A percentile compares a stretch with the other conserved stretches of the same genome.
phyloP scores from a whole-genome alignment of 2,888 invertebrate species.

The Synergus umbraculus region DNA sequence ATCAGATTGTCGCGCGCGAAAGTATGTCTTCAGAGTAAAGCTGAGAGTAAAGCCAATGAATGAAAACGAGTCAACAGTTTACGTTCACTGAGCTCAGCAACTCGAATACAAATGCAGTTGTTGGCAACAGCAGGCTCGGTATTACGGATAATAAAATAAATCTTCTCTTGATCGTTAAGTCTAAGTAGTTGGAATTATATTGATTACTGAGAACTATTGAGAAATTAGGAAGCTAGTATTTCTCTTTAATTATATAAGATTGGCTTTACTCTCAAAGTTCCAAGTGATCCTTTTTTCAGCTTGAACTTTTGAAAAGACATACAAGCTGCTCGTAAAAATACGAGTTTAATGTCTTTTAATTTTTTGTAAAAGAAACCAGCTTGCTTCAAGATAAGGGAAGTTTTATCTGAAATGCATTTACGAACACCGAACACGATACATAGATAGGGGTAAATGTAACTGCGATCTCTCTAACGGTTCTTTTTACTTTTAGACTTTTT shows the following conservation, averaged over 20 bases:
- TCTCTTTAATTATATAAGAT: background rate
- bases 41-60: slow-evolving; percentile 4
- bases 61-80: background rate
- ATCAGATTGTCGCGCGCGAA: slow-evolving; percentile 11
- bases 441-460: slow-evolving; percentile 9
- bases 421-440: background rate
- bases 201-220: background rate
- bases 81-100: background rate
- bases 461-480: background rate
- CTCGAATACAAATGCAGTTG: background rate
- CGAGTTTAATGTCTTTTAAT: background rate
- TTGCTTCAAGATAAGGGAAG: slow-evolving; percentile 1
- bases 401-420: slow-evolving; percentile 33
- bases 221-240: background rate
- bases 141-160: slow-evolving; percentile 15
- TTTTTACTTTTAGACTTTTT: background rate
- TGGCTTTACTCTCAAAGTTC: background rate
- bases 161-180: slow-evolving; percentile 3
- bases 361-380: slow-evolving; percentile 3
- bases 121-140: background rate
- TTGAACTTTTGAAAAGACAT: background rate
- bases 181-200: background rate
- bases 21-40: background rate
- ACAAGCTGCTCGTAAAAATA: slow-evolving; percentile 9
- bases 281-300: background rate